Evolutionary conservation across 1,140 invertebrate genomes (phyloP), one percentile per base, ranked within the genome.

Genomic region (Papilio polyxenes): DNA sequence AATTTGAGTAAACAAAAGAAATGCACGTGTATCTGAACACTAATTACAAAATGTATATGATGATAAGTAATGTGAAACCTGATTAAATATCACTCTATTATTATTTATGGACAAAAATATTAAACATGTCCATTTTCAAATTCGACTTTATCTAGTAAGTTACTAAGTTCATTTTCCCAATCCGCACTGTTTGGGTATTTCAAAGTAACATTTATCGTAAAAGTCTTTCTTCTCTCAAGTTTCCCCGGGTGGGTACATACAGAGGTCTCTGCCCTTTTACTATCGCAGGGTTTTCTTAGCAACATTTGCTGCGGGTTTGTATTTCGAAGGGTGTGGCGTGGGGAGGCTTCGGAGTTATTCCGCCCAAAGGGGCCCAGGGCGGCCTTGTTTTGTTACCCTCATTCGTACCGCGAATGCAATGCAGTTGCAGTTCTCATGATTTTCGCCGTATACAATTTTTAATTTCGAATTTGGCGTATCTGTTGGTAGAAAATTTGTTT

Each of bases 311-410:
- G 77, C 75, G 82, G 83, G 81, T 81, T 85, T 80, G 80, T 65
- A 80, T 87, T 87, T 82, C 84, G 85, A 82, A 86, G 88, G 88
- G 86, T 79, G 86, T 87, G 85, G 84, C 83, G 53, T 76, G 79
- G 85, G 86, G 83, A 80, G 79, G 82, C 17, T 87, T 87, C 82
- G 62, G 59, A 81, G 85, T 84, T 83, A 85, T 84, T 82, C 83
- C 85, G 83, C 84, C 85, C 84, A 84, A 81, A 82, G 83, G 86
- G 85, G 83, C 83, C 83, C 79, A 82, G 78, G 82, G 84, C 80
- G 79, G 56, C 78, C 59, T 81, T 80, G 74, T 83, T 84, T 84
- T 86, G 78, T 72, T 81, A 85, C 87, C 83, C 84, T 86, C 85
- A 65, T 84, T 83, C 80, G 80, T 65, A 84, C 49, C 79, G 83